Base-by-base conservation (phyloP, 1,140 invertebrate genomes). In the Tenebrio molitor region DNA sequence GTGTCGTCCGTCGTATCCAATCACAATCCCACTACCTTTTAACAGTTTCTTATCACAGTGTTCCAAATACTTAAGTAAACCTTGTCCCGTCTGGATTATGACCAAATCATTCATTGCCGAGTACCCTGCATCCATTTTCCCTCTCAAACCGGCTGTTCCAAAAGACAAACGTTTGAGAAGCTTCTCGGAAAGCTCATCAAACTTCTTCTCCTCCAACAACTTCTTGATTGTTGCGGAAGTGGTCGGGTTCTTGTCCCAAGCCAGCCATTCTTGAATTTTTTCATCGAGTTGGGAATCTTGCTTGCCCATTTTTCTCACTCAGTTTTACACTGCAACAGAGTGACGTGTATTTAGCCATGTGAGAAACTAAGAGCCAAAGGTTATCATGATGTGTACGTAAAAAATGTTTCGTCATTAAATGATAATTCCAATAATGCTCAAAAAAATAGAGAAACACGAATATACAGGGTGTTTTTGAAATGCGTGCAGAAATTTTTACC, bases 81-180 rank as follows among this genome's bases (percentile, higher is more conserved):
- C 98, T 89, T 99, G 97, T 2, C 92, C 92, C 14, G 97, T 96
- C 86, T 99, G 98, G 46, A 99, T 89, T 21, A 99, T 92, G 0
- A 99, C 97, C 19, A 99, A 86, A 85, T 99, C 97, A 86, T 99
- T 99, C 93, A 99, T 97, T 66, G 92, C 91, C 76, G 88, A 89
- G 81, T 93, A 98, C 0, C 98, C 98, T 34, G 95, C 91, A 12
- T 91, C 93, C 97, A 99, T 99, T 72, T 86, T 85, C 0, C 94
- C 95, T 70, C 98, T 87, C 4, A 99, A 85, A 1, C 97, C 96
- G 1, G 96, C 95, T 2, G 96, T 68, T 8, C 91, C 88, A 69
- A 97, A 88, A 8, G 88, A 83, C 3, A 82, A 58, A 0, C 92
- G 86, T 36, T 88, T 83, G 50, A 91, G 83, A 19, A 93, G 88